A percentile compares a stretch with the other conserved stretches of the same genome.
Conservation (phyloP, 2,888 invertebrate genomes). For the Hypena proboscidalis region DNA sequence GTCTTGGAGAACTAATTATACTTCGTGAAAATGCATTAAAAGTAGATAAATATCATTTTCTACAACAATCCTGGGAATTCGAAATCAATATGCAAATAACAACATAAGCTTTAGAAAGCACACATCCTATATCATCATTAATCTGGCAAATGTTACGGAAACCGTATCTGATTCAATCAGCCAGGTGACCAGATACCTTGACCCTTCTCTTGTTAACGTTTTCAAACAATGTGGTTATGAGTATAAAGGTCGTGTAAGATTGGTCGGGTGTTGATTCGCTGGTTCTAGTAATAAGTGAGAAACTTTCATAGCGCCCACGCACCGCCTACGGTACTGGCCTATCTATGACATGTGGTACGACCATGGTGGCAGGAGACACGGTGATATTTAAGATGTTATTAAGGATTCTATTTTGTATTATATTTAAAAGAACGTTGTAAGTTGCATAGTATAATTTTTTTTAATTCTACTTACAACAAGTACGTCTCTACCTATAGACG, state of each 20-base stretch:
- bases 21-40: too few relatives aligned
- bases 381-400: slow-evolving; percentile 6
- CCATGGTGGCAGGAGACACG: slow-evolving; percentile 42
- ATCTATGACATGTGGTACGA: slow-evolving; percentile 58
- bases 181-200: slow-evolving; percentile 52
- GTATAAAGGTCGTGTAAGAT: slow-evolving; percentile 44
- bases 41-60: too few relatives aligned
- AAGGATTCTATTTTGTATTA: too few relatives aligned
- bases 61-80: slow-evolving; percentile 32
- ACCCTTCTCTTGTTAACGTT: slow-evolving; percentile 28
- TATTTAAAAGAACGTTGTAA: too few relatives aligned
- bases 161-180: slow-evolving; percentile 72
- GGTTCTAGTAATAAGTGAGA: slow-evolving; percentile 74
- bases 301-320: slow-evolving; percentile 77
- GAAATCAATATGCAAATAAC: slow-evolving; percentile 45
- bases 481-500: too few relatives aligned
- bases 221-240: slow-evolving; percentile 17
- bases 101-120: slow-evolving; percentile 52
- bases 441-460: too few relatives aligned
- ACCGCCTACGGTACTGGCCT: slow-evolving; percentile 66
- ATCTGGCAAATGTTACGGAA: slow-evolving; percentile 63
- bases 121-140: slow-evolving; percentile 70
- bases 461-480: too few relatives aligned
- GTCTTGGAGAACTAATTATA: too few relatives aligned
- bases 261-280: slow-evolving; percentile 62